phyloP scores from a whole-genome alignment of 1,140 invertebrate genomes.

The Goniozus legneri region DNA sequence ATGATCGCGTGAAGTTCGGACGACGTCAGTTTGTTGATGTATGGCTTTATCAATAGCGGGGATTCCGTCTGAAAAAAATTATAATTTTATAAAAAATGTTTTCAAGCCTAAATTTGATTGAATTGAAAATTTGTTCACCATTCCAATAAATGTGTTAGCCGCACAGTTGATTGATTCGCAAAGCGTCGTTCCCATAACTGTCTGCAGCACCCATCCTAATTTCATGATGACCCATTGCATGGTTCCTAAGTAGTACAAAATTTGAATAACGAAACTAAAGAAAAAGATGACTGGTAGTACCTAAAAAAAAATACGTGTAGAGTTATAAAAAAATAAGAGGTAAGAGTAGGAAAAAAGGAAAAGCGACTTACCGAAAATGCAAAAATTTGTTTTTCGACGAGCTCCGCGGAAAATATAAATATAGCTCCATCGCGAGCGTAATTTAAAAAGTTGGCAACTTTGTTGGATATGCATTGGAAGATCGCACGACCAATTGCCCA shows the following conservation, averaged over 20 bases:
- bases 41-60: conserved; percentile 83
- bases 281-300: conserved; percentile 85
- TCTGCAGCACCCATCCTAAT: conserved; percentile 73
- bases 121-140: conserved; percentile 57
- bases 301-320: conserved; percentile 50
- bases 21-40: conserved; percentile 74
- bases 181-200: conserved; percentile 78
- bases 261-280: conserved; percentile 82
- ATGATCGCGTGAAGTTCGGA: conserved; percentile 93
- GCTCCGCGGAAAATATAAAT: conserved; percentile 79
- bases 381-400: conserved; percentile 66
- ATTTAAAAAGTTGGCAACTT: conserved; percentile 74
- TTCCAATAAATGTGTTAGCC: conserved; percentile 87
- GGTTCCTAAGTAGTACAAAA: conserved; percentile 82
- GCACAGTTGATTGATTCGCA: conserved; percentile 90
- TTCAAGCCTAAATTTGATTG: not conserved
- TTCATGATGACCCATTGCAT: conserved; percentile 87
- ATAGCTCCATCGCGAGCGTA: conserved; percentile 74
- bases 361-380: conserved; percentile 71
- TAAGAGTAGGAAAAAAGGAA: not conserved
- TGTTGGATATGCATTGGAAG: conserved; percentile 78
- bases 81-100: not conserved
- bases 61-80: conserved; percentile 73
- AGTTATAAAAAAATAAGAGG: not conserved
- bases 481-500: conserved; percentile 74